These are phyloP conservation scores for Helicoverpa assulta DNA, from an alignment of 2,888 invertebrate genomes.

Conservation along the genomic window DNA sequence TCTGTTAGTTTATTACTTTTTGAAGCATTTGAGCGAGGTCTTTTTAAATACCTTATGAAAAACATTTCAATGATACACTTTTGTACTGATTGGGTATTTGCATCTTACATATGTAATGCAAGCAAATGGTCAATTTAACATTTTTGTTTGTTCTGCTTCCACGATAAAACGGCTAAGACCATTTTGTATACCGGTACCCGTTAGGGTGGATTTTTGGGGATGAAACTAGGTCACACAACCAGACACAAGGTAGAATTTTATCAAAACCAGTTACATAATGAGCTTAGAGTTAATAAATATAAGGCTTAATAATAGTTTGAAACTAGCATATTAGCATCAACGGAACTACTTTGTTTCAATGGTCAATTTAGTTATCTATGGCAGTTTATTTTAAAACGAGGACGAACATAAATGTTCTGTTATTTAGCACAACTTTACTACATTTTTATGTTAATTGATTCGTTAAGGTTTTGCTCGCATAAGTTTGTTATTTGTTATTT, in stretches of 20 bases:
- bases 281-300: too few relatives aligned
- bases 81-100: neutral
- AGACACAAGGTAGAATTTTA: too few relatives aligned
- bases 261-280: too few relatives aligned
- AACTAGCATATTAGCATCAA: constrained; percentile 1
- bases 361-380: constrained; percentile 22
- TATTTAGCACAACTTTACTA: constrained; percentile 53
- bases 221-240: too few relatives aligned
- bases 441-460: constrained; percentile 54
- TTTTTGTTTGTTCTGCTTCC: too few relatives aligned
- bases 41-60: constrained; percentile 24
- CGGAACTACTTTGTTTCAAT: constrained; percentile 25
- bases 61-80: constrained; percentile 6
- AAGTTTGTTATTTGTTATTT: neutral
- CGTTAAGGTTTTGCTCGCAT: constrained; percentile 20
- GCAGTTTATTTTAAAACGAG: constrained; percentile 44
- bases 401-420: constrained; percentile 47
- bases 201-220: too few relatives aligned
- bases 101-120: too few relatives aligned
- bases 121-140: too few relatives aligned
- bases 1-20: constrained; percentile 34
- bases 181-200: too few relatives aligned
- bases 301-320: too few relatives aligned
- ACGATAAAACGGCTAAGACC: too few relatives aligned
- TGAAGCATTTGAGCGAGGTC: constrained; percentile 20